Evolutionary conservation across 2,888 invertebrate genomes (phyloP), one percentile per base, ranked within the genome.

Genomic region (Eupithecia inturbata): DNA sequence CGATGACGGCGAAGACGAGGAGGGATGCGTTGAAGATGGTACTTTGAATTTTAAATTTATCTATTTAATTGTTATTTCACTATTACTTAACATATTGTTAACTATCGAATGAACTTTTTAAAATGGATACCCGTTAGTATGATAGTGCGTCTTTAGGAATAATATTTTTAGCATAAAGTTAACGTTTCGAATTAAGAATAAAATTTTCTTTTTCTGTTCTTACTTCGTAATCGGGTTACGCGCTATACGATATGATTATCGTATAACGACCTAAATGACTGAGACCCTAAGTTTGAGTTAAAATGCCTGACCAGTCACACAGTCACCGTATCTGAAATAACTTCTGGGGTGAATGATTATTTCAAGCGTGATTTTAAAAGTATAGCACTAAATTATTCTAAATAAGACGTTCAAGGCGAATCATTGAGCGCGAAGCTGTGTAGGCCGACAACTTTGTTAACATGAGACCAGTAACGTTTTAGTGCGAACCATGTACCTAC

Each of bases 1-100:
- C 86, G 89, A 92, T 77, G 95, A 95, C 80, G 95, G 94, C 39
- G 96, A 96, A 83, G 96, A 97, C 84, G 97, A 97, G 86, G 88
- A 87, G 26, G 90, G 92, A 78, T 96, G 96, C 88, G 92, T 2
- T 5, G 67, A 70, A 28, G 68, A 73, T 2, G 86, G 87, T 80
- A 78, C 31, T 45, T 67, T 19, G 10, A 3, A 33, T 36, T 36
- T 64, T 3, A 22, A 62, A 31, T 16, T 31, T 62, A 31, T 26
- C 26, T 57, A 14, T 22, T 12, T 26, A 57, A 26, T 26, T 0
- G 12, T 57, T 57, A 22, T 26, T 53, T 53, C 12, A 26, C 22
- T 26, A 26, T 53, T 49, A 9, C 49, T 49, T 16, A n/a, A 49
- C 19, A 19, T 6, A 45, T 6, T 1, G 1, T 41, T n/a, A n/a